Base-by-base conservation (phyloP, 2,113 vertebrate genomes). In the Sander vitreus region DNA sequence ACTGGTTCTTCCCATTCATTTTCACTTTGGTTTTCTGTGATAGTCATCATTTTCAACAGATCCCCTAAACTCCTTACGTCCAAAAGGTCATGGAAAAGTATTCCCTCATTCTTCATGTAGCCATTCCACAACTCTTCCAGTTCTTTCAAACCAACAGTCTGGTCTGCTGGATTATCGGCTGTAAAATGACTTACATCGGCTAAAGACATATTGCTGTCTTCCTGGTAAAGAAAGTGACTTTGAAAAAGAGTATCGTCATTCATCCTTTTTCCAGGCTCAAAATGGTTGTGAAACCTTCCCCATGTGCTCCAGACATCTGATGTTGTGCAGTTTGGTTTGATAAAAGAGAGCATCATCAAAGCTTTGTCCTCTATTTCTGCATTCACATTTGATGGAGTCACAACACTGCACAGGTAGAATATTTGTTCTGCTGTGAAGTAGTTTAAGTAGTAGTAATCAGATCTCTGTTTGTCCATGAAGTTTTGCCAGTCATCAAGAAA, bases 381-480 rank as follows among this genome's bases (percentile, higher is more conserved):
- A 75, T 84, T 14, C 4, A 15, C 1, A 19, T 57, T 89, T 39
- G 77, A 36, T 1, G 78, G 88, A 74, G 71, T 83, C 57, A 97
- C 90, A 72, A 97, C 85, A 0, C 45, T 81, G 90, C 96, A 95
- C 81, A 98, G 85, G 73, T 91, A 96, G 27, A 97, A 97, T 85
- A 98, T 89, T 91, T 98, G 97, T 85, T 97, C 96, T 0, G 96
- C 95, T 0, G 95, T 97, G 92, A 96, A 98, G 83, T 96, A 97
- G 92, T 97, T 98, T 74, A 98, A 89, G 85, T 96, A 95, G 81
- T 96, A 96, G 67, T 96, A 87, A 45, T 93, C 55, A 0, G 62
- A 66, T 3, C 97, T 93, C 77, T 97, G 95, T 21, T 90, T 15
- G 1, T 78, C 80, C 87, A 97, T 95, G 6, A 96, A 96, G 6